Evolutionary conservation across 2,113 vertebrate species (phyloP).

Genomic region (Meles meles): DNA sequence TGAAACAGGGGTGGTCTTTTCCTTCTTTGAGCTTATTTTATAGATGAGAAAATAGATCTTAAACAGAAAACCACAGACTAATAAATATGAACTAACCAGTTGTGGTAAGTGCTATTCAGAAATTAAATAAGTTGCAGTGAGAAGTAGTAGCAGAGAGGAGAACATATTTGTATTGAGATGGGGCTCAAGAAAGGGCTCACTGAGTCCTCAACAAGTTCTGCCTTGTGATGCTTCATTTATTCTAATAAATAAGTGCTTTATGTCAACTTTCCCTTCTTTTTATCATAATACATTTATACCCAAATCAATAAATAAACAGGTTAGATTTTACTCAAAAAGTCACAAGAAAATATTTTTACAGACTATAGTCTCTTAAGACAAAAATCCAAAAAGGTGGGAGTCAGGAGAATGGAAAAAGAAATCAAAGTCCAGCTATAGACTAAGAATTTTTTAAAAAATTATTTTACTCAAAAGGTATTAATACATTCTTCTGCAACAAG

Average conservation of each 20-base stretch:
- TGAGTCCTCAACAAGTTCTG: not conserved
- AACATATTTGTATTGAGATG: not conserved
- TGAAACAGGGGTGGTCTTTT: not conserved
- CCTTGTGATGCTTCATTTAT: not conserved
- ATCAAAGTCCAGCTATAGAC: not conserved
- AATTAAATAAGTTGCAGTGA: not conserved
- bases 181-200: not conserved
- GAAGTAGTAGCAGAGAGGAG: not conserved
- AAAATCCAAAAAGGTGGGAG: not conserved
- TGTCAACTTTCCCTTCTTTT: not conserved
- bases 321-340: not conserved
- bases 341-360: not conserved
- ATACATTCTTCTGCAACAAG: not conserved
- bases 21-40: not conserved
- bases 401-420: not conserved
- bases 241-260: not conserved
- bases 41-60: not conserved
- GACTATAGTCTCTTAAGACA: not conserved
- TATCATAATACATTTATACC: not conserved
- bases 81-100: not conserved
- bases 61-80: not conserved
- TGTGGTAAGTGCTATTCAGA: not conserved
- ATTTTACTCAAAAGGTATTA: not conserved
- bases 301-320: not conserved
- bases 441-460: not conserved